These are phyloP conservation scores for Tachina fera DNA, from an alignment of 2,888 invertebrate species.

Conservation along the genomic window DNA sequence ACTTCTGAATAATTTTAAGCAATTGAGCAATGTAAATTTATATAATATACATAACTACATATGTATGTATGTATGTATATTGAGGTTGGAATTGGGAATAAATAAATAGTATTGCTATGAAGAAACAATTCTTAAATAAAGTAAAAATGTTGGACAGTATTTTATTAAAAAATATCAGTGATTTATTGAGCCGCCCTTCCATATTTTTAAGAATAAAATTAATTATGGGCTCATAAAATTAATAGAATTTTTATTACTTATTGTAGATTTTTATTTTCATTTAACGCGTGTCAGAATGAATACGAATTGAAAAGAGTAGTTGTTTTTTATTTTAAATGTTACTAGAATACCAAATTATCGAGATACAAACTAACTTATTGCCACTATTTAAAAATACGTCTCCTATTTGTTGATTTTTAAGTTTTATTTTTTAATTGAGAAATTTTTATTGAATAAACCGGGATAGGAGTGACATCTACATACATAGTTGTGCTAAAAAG, in stretches of 20 bases:
- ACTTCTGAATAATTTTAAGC: too few relatives aligned
- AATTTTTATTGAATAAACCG: conserved; percentile 6
- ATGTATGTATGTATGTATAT: too few relatives aligned
- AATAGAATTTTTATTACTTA: conserved; percentile 23
- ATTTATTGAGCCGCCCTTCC: neutral
- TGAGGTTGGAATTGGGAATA: too few relatives aligned
- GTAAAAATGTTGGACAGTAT: too few relatives aligned
- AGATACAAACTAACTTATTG: neutral
- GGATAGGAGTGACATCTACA: neutral
- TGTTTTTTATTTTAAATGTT: neutral
- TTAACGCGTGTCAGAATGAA: too few relatives aligned
- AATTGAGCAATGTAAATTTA: too few relatives aligned
- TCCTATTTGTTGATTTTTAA: conserved; percentile 12
- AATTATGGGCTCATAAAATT: conserved; percentile 9
- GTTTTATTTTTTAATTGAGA: conserved; percentile 19
- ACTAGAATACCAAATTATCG: conserved; percentile 10
- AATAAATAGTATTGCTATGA: too few relatives aligned
- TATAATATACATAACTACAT: too few relatives aligned
- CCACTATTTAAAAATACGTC: neutral
- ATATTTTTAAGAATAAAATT: neutral
- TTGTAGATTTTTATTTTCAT: too few relatives aligned
- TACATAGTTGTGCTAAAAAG: conserved; percentile 16
- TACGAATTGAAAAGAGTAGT: too few relatives aligned
- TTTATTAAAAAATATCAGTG: too few relatives aligned
- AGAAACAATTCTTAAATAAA: too few relatives aligned